Evolutionary conservation across 2,888 invertebrate species (phyloP).

Genomic region (Eutolmus rufibarbis): DNA sequence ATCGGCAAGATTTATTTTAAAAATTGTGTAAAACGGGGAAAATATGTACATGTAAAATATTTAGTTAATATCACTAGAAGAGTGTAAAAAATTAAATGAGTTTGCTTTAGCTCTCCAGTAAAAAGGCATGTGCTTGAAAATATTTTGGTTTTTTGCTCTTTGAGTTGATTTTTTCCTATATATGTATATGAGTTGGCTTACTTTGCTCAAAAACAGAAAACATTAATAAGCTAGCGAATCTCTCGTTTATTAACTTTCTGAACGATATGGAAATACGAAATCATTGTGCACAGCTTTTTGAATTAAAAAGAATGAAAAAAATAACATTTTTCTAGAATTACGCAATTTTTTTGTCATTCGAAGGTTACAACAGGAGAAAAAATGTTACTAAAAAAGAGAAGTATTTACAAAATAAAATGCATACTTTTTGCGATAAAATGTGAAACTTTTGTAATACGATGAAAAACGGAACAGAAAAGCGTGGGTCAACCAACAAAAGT

Average conservation of each 20-base stretch:
- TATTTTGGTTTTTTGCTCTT: conserved; percentile 4
- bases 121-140: conserved; percentile 38
- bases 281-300: conserved; percentile 50
- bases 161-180: conserved; percentile 1
- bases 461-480: neutral
- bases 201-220: neutral
- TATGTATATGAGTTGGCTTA: conserved; percentile 8
- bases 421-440: neutral
- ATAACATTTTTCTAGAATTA: conserved; percentile 41
- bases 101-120: conserved; percentile 22
- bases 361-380: neutral
- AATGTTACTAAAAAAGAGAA: neutral
- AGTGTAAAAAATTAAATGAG: neutral
- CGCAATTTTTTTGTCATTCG: neutral
- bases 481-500: neutral
- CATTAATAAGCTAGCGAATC: conserved; percentile 28
- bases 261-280: conserved; percentile 40
- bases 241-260: conserved; percentile 10
- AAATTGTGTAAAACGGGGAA: neutral
- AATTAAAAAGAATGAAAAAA: conserved; percentile 30
- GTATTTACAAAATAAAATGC: neutral
- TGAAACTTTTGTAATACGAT: neutral
- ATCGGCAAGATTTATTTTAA: neutral
- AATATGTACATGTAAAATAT: neutral
- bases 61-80: neutral